Evolutionary conservation across 2,888 invertebrate species (phyloP).

Genomic region (Napeogenes sylphis): DNA sequence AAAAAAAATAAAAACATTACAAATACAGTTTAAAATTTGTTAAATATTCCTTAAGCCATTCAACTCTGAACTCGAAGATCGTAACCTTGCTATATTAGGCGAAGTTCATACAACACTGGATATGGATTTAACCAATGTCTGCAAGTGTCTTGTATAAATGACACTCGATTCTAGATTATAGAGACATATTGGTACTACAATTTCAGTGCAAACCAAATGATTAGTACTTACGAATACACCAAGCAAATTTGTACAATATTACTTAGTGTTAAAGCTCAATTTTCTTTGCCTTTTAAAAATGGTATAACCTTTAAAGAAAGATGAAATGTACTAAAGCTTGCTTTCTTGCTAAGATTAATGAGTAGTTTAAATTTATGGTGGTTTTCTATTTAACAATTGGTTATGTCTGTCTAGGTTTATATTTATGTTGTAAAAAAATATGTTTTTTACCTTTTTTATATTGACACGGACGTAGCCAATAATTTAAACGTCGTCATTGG

Average conservation of each 20-base stretch:
- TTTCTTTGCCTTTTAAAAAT: background rate
- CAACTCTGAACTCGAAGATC: background rate
- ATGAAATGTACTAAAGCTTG: background rate
- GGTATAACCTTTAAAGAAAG: too few relatives aligned
- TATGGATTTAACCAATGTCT: background rate
- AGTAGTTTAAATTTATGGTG: background rate
- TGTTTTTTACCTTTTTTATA: too few relatives aligned
- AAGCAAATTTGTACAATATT: background rate
- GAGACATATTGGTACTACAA: background rate
- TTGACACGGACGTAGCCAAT: too few relatives aligned
- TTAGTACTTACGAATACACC: background rate
- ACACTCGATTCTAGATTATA: constrained; percentile 4
- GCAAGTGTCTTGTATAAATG: constrained; percentile 2
- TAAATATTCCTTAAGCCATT: too few relatives aligned
- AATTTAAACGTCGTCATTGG: too few relatives aligned
- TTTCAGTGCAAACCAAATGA: constrained; percentile 4
- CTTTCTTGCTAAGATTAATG: constrained; percentile 5
- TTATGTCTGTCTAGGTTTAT: background rate
- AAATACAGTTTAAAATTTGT: too few relatives aligned
- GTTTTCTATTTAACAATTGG: background rate
- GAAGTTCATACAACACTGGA: background rate
- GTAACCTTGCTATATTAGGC: background rate
- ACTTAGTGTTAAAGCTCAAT: background rate
- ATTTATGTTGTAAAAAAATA: too few relatives aligned
- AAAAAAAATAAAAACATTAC: too few relatives aligned